Conservation (phyloP, 92 coral and sea anemone species). For the Zoanthus sansibaricus region DNA sequence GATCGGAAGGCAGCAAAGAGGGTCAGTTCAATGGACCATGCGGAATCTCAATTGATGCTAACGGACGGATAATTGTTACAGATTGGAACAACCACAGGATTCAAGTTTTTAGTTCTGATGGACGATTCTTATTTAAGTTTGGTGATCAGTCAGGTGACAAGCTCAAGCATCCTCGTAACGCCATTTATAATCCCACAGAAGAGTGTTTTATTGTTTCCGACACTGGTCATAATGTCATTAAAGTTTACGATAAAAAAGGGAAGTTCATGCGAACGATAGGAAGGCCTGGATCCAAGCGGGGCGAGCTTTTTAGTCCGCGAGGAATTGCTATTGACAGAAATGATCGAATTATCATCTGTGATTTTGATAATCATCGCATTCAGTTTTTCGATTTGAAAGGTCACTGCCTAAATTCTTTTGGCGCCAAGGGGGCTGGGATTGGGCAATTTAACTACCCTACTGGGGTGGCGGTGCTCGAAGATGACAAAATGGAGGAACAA, state of each 20-base stretch:
- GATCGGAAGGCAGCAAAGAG: constrained; percentile 70
- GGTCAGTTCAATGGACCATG: constrained; percentile 87
- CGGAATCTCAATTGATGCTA: constrained; percentile 72
- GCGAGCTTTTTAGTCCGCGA: constrained; percentile 86
- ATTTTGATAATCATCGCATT: constrained; percentile 87
- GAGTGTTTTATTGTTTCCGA: constrained; percentile 83
- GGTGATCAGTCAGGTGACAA: constrained; percentile 70
- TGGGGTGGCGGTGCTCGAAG: constrained; percentile 71
- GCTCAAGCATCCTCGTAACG: constrained; percentile 85
- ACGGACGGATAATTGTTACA: constrained; percentile 77
- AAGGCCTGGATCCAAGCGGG: constrained; percentile 80
- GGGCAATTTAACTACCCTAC: constrained; percentile 85
- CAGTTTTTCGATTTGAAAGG: constrained; percentile 85
- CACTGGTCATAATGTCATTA: constrained; percentile 84
- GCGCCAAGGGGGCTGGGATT: constrained; percentile 73
- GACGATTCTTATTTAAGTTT: constrained; percentile 76
- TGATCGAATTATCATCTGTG: constrained; percentile 82
- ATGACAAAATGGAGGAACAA: constrained; percentile 76
- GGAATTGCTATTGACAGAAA: constrained; percentile 74
- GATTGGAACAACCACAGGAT: constrained; percentile 93
- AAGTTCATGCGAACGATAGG: constrained; percentile 74
- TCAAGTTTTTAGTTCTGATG: constrained; percentile 80
- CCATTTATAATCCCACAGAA: constrained; percentile 66
- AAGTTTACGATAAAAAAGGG: constrained; percentile 84
- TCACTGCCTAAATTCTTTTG: constrained; percentile 76